phyloP scores from a whole-genome alignment of 2,888 invertebrate species.

The Philhelius pedissequus region DNA sequence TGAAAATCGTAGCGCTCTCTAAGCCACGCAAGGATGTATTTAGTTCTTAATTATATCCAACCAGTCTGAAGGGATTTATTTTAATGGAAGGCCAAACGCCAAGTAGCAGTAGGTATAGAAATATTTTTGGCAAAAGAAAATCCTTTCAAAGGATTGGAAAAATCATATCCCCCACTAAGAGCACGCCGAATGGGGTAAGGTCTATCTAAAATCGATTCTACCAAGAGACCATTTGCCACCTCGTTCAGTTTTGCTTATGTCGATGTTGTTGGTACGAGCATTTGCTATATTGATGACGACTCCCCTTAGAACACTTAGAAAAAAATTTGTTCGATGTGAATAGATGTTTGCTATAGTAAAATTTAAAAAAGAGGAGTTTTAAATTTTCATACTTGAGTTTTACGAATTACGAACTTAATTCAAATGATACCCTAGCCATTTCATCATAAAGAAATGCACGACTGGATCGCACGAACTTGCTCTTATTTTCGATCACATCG shows the following conservation, averaged over 20 bases:
- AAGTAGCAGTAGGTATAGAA: constrained; percentile 23
- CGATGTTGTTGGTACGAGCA: not conserved
- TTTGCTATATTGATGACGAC: not conserved
- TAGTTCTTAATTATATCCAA: constrained; percentile 55
- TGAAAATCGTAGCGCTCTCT: constrained; percentile 7
- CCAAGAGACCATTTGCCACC: constrained; percentile 38
- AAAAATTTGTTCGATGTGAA: not conserved
- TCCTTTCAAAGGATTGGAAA: not conserved
- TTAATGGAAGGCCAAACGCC: constrained; percentile 38
- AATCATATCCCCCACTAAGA: not conserved
- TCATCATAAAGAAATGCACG: no score
- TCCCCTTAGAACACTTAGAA: not conserved
- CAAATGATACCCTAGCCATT: no score
- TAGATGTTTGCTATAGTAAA: no score
- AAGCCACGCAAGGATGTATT: constrained; percentile 41
- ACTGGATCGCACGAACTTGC: no score
- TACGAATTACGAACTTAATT: no score
- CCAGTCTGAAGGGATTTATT: constrained; percentile 46
- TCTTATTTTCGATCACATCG: no score
- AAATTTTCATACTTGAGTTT: no score
- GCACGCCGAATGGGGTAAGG: not conserved
- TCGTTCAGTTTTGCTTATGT: constrained; percentile 40
- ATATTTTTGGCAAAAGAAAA: not conserved
- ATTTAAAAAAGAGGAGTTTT: no score
- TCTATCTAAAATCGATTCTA: constrained; percentile 54